Evolutionary conservation across 2,888 invertebrate species (phyloP), one percentile per base, ranked within the genome.

Genomic region (Merodon equestris): DNA sequence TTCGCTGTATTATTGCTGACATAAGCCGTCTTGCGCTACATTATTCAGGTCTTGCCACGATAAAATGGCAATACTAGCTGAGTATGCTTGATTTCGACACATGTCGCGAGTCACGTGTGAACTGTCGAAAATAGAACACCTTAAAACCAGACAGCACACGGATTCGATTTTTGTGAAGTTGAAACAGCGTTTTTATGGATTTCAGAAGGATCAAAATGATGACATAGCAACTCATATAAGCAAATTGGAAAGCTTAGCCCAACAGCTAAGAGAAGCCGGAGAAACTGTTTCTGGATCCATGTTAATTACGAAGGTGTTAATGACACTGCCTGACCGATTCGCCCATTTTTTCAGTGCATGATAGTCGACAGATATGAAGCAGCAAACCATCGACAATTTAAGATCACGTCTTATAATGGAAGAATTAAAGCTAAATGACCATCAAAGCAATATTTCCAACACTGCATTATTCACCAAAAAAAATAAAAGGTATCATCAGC

Each of bases 181-280:
- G 0, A 86, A 86, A 44, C 84, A 86, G 38, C 56, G 13, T 3
- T 68, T 68, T 71, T 83, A 82, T 45, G 13, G 58, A 9, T 70
- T 81, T 68, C 48, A 70, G 60, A 60, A 83, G 72, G 40, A 63
- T 60, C 27, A 54, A 68, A 27, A 57, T 38, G 68, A 66, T 81
- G 47, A 67, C 45, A 81, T 61, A 63, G 50, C 45, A 12, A 57
- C 57, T 0, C 45, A 57, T 27, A 45, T 57, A 1, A 57, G 57
- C 34, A 57, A 67, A 47, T 38, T 71, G 71, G 60, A 81, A 68
- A 70, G 64, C 47, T 34, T 64, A 51, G 9, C 34, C 38, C 77
- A 75, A 36, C 82, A 83, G 19, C 42, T 83, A 9, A 67, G 70
- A 45, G 54, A 60, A 27, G 17, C 38, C 4, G 61, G 60, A 13